Conservation (phyloP, 2,113 vertebrate genomes). For the Periophthalmus modestus region DNA sequence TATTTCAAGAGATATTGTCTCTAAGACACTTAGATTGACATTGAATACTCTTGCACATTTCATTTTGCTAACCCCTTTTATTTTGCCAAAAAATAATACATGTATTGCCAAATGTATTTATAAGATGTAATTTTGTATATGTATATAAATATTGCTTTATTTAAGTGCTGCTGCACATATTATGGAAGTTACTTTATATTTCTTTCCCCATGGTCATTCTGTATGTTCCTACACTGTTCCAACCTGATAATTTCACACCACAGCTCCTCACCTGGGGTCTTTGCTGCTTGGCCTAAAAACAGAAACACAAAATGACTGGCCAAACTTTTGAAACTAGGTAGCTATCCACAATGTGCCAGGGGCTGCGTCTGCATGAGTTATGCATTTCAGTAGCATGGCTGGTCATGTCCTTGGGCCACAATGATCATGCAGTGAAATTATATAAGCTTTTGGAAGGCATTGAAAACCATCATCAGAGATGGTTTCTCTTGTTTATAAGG, state of each 20-base stretch:
- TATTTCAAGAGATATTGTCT: conserved; percentile 52
- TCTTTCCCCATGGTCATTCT: conserved; percentile 37
- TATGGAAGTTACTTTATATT: conserved; percentile 8
- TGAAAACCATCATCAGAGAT: conserved; percentile 39
- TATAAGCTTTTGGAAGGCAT: conserved; percentile 26
- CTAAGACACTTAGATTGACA: conserved; percentile 58
- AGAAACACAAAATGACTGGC: conserved; percentile 25
- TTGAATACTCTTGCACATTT: conserved; percentile 61
- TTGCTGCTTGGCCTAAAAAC: conserved; percentile 23
- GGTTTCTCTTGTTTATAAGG: conserved; percentile 56
- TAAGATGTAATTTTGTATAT: conserved; percentile 70
- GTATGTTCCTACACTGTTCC: conserved; percentile 43
- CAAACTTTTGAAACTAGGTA: conserved; percentile 41
- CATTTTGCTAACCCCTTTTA: conserved; percentile 56
- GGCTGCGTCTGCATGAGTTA: conserved; percentile 57
- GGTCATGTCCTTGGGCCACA: conserved; percentile 47
- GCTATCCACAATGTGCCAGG: conserved; percentile 49
- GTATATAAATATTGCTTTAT: conserved; percentile 66
- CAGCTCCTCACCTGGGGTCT: conserved; percentile 32
- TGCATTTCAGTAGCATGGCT: conserved; percentile 68
- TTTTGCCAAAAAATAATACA: conserved; percentile 60
- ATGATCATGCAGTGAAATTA: conserved; percentile 37
- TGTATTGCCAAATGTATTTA: conserved; percentile 78
- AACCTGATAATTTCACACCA: conserved; percentile 45
- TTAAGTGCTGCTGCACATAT: conserved; percentile 3